Percentiles rank a stretch among this genome's conserved stretches.
These are phyloP conservation scores for Chaetorhynchus papuensis DNA, from an alignment of 2,113 vertebrate species.

Conservation along the genomic window DNA sequence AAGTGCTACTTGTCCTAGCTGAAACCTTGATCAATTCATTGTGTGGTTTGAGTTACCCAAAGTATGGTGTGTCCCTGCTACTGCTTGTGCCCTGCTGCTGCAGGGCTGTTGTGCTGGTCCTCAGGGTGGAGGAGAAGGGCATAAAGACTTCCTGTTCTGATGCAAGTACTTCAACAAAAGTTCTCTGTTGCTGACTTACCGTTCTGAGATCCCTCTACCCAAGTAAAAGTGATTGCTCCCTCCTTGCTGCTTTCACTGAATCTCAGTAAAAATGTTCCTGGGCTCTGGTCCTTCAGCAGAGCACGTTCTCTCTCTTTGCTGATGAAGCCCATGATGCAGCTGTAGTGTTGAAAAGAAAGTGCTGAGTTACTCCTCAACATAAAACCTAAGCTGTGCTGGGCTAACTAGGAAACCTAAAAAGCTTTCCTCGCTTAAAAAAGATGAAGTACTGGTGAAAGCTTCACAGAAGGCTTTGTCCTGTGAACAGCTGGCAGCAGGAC, in stretches of 20 bases:
- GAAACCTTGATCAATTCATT: background rate
- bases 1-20: background rate
- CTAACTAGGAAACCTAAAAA: background rate
- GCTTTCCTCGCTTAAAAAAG: background rate
- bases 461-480: background rate
- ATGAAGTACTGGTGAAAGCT: background rate
- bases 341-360: conserved; percentile 31
- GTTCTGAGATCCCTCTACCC: conserved; percentile 85
- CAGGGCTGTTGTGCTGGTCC: background rate
- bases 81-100: background rate
- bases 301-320: conserved; percentile 89
- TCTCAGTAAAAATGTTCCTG: conserved; percentile 89
- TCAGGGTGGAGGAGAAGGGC: background rate
- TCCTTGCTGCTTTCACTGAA: conserved; percentile 97
- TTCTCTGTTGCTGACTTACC: conserved; percentile 65
- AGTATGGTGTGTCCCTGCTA: background rate
- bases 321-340: conserved; percentile 94
- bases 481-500: background rate
- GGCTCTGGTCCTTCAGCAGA: conserved; percentile 81
- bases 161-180: background rate
- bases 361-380: background rate
- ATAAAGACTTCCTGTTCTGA: background rate
- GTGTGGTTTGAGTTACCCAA: background rate
- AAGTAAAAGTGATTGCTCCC: conserved; percentile 96
- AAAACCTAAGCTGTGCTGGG: background rate